These are phyloP conservation scores for Turritopsis dohrnii DNA, from an alignment of 30 jellyfish, hydroid and myxozoan genomes.

Conservation along the genomic window DNA sequence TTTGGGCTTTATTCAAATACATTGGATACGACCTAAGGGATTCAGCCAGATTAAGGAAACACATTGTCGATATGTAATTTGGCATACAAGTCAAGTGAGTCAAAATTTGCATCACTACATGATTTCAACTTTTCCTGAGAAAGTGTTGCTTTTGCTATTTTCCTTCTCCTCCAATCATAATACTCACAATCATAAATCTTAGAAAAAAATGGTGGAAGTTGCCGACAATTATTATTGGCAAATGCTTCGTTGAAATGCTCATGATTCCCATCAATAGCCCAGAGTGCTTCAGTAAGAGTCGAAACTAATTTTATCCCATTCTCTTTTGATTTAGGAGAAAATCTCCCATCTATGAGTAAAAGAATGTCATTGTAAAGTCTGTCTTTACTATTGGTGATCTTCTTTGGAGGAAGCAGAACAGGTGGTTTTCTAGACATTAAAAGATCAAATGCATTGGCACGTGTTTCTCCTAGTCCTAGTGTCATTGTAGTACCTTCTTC, in stretches of 20 bases:
- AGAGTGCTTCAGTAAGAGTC: not conserved
- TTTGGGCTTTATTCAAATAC: not conserved
- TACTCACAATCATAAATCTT: not conserved
- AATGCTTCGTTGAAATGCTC: not conserved
- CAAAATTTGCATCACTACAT: not conserved
- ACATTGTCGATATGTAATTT: not conserved
- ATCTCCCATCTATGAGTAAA: too few relatives aligned
- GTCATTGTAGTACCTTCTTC: too few relatives aligned
- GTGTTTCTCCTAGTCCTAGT: too few relatives aligned
- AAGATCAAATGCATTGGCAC: too few relatives aligned
- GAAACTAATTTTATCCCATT: too few relatives aligned
- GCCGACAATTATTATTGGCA: not conserved
- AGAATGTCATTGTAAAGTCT: too few relatives aligned
- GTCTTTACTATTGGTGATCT: too few relatives aligned
- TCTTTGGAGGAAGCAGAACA: too few relatives aligned
- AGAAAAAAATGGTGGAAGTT: not conserved
- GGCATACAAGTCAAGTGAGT: not conserved
- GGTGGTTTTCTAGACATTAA: too few relatives aligned
- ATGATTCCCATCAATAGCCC: not conserved
- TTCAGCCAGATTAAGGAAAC: not conserved
- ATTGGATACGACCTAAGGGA: not conserved
- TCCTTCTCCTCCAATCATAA: not conserved
- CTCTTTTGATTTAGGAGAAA: too few relatives aligned
- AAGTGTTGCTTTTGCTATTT: not conserved
- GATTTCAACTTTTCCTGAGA: not conserved